Base-by-base conservation (phyloP, 2,113 vertebrate genomes). In the Psittacara wagleri region DNA sequence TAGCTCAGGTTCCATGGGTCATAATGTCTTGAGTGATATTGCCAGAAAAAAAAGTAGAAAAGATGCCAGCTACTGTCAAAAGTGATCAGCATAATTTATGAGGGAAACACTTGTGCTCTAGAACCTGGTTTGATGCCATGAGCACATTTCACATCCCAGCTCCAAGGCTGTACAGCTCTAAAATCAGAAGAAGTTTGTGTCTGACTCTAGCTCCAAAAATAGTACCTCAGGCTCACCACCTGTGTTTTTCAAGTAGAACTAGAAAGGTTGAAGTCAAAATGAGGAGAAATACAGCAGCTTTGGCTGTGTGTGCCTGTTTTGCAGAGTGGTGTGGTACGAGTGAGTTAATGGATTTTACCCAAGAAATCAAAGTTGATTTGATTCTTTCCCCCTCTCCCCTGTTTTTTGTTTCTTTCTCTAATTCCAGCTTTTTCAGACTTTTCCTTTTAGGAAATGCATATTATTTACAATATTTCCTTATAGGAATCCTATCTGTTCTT, bases 1-100 rank as follows among this genome's bases (percentile, higher is more conserved):
- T 44, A 79, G 35, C 33, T 92, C 76, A 70, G 48, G 37, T 89
- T 95, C 77, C 51, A 16, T 24, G 20, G 76, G 69, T 73, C 57
- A 31, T 83, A 55, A 80, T 41, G 17, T 72, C 75, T 90, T 64
- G 57, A 80, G 19, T 66, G 31, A 35, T 85, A 76, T 33, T 86
- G 44, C 73, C 63, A 79, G 63, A 80, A 92, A 88, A 75, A 75
- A 86, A 75, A 46, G 23, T n/a, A 69, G 29, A 83, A 77, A 28
- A 78, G 11, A 70, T 90, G 81, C 57, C 80, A 90, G 70, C 64
- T 90, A 66, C 57, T 92, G 86, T 92, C 81, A 92, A n/a, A 85
- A 84, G n/a, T 33, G 24, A 82, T 82, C 83, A 88, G 41, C 70
- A 55, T 90, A 84, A 91, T 82, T 94, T 90, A 76, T 54, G 68